phyloP scores from a whole-genome alignment of 2,113 vertebrate species.

The Cololabis saira region DNA sequence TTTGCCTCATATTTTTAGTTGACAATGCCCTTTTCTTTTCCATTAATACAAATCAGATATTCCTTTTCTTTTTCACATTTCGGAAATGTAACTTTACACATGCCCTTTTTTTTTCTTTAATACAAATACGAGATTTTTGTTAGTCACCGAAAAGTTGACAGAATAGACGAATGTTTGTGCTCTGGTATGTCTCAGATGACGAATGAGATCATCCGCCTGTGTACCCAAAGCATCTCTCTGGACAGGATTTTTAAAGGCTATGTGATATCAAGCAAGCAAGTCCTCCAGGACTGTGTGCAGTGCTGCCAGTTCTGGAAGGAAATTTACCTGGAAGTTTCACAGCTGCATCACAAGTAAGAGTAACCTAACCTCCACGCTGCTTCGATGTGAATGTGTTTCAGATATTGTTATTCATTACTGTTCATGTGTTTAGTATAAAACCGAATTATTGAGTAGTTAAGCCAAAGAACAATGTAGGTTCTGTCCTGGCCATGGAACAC shows the following conservation, averaged over 20 bases:
- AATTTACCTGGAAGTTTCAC: conserved; percentile 73
- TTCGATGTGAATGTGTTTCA: too few relatives aligned
- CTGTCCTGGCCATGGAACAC: too few relatives aligned
- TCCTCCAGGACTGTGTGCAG: conserved; percentile 82
- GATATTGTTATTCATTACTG: not conserved
- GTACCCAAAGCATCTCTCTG: conserved; percentile 85
- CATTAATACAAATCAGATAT: not conserved
- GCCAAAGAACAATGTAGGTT: not conserved
- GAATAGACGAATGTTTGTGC: conserved; percentile 17
- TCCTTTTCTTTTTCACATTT: not conserved
- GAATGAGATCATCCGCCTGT: conserved; percentile 87
- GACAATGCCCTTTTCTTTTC: not conserved
- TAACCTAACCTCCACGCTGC: not conserved
- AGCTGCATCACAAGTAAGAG: conserved; percentile 83
- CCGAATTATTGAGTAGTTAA: not conserved
- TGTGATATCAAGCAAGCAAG: conserved; percentile 82
- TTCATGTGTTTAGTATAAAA: not conserved
- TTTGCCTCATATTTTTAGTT: too few relatives aligned
- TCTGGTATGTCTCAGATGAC: conserved; percentile 80
- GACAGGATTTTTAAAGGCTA: conserved; percentile 87
- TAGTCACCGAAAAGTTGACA: not conserved
- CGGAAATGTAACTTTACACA: too few relatives aligned
- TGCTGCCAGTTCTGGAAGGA: conserved; percentile 88
- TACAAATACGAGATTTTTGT: not conserved
- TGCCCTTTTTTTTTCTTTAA: too few relatives aligned